Evolutionary conservation across 2,888 invertebrate species (phyloP).

Genomic region (Acleris literana): DNA sequence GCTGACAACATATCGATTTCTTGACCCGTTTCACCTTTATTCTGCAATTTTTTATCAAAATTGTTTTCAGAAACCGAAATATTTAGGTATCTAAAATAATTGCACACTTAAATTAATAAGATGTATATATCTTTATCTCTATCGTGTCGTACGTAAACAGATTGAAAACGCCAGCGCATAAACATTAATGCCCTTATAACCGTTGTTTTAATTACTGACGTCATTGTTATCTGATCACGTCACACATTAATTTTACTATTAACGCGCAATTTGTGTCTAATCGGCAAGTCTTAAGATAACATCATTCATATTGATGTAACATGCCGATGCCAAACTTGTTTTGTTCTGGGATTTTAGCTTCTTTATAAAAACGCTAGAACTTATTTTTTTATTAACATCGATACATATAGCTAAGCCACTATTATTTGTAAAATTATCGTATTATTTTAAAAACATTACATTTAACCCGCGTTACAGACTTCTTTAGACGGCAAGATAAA

Average conservation of each 20-base stretch:
- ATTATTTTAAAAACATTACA: background rate
- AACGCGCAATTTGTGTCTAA: slow-evolving; percentile 30
- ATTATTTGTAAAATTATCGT: background rate
- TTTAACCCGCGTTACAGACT: slow-evolving; percentile 11
- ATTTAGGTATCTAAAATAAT: no score
- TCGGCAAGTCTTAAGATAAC: slow-evolving; percentile 3
- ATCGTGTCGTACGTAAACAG: slow-evolving; percentile 31
- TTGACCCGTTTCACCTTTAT: no score
- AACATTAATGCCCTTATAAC: slow-evolving; percentile 32
- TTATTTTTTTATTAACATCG: slow-evolving; percentile 14
- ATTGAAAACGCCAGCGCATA: slow-evolving; percentile 21
- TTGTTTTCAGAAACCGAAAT: no score
- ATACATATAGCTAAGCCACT: slow-evolving; percentile 17
- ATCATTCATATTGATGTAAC: background rate
- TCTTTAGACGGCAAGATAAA: slow-evolving; percentile 9
- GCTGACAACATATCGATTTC: no score
- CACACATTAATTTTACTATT: slow-evolving; percentile 33
- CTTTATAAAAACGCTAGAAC: slow-evolving; percentile 15
- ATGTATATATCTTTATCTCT: slow-evolving; percentile 10
- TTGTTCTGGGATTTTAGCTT: slow-evolving; percentile 23
- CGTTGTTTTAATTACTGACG: slow-evolving; percentile 49
- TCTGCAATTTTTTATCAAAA: no score
- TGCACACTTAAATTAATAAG: no score
- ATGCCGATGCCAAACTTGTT: slow-evolving; percentile 14
- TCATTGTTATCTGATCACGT: slow-evolving; percentile 51